A percentile compares a stretch with the other conserved stretches of the same genome.
These are phyloP conservation scores for Lepidurus packardi DNA, from an alignment of 1,140 invertebrate genomes.

Conservation along the genomic window DNA sequence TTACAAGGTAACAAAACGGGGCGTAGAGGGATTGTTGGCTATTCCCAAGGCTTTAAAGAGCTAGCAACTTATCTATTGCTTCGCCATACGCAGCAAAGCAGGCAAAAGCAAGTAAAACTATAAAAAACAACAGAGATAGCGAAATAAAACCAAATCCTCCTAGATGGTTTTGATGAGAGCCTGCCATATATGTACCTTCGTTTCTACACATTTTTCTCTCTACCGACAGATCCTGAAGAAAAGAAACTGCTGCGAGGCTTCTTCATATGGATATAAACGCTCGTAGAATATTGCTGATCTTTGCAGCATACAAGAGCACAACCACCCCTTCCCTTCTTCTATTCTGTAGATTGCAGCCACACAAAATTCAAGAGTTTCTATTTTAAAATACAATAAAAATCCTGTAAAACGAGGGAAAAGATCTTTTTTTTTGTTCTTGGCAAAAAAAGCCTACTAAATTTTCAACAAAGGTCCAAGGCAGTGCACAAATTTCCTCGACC, in stretches of 20 bases:
- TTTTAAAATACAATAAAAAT: too few species aligned
- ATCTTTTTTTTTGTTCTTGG: too few species aligned
- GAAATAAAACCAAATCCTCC: neutral
- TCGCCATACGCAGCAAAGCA: neutral
- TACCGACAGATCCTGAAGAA: neutral
- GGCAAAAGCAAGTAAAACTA: neutral
- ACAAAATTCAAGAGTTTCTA: too few species aligned
- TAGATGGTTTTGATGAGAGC: neutral
- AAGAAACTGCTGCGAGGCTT: neutral
- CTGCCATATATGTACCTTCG: neutral
- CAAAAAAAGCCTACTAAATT: too few species aligned
- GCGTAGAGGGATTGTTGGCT: conserved; percentile 3
- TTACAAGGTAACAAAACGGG: conserved; percentile 19
- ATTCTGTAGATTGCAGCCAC: too few species aligned
- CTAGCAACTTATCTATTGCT: conserved; percentile 1
- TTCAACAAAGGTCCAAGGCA: too few species aligned
- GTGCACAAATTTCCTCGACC: too few species aligned
- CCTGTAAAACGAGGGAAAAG: too few species aligned
- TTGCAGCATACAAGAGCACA: neutral
- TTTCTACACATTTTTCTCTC: neutral
- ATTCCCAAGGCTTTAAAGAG: conserved; percentile 4
- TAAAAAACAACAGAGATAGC: neutral
- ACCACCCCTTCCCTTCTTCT: neutral
- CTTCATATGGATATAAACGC: neutral
- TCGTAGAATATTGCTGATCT: neutral